Evolutionary conservation across 2,797 vertebrate species (phyloP).

Genomic region (Periparus ater): DNA sequence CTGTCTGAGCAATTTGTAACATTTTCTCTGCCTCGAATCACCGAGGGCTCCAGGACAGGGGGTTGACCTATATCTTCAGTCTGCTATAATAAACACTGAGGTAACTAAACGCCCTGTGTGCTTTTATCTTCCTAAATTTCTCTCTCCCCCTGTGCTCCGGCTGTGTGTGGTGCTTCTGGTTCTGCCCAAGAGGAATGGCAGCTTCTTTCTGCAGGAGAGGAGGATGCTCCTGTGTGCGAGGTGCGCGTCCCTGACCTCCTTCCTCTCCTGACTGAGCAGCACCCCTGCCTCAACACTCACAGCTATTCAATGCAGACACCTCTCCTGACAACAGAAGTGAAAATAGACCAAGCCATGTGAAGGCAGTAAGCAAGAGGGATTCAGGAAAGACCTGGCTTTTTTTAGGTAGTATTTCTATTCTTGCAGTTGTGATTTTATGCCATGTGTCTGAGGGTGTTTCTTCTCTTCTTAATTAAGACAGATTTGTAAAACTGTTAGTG

Average conservation of each 20-base stretch:
- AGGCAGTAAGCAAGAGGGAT: not conserved
- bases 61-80: constrained; percentile 30
- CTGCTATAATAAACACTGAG: constrained; percentile 31
- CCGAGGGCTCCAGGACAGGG: constrained; percentile 18
- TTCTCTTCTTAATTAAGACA: not conserved
- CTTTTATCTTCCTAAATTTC: constrained; percentile 24
- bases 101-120: not conserved
- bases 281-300: not conserved
- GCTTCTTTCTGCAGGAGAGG: not conserved
- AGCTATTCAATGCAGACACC: not conserved
- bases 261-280: not conserved
- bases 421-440: not conserved
- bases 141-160: not conserved
- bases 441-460: not conserved
- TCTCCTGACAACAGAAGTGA: not conserved
- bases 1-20: constrained; percentile 49
- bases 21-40: constrained; percentile 38
- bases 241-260: not conserved
- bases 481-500: not conserved
- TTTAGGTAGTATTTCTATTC: not conserved
- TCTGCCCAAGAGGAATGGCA: not conserved
- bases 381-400: not conserved
- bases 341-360: not conserved
- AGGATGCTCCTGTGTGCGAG: not conserved
- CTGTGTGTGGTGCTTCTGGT: constrained; percentile 19